Percentiles rank a stretch among this genome's conserved stretches.
These are phyloP conservation scores for Pseudolaguvia tuberculata DNA, from an alignment of 2,113 vertebrate species.

Conservation along the genomic window DNA sequence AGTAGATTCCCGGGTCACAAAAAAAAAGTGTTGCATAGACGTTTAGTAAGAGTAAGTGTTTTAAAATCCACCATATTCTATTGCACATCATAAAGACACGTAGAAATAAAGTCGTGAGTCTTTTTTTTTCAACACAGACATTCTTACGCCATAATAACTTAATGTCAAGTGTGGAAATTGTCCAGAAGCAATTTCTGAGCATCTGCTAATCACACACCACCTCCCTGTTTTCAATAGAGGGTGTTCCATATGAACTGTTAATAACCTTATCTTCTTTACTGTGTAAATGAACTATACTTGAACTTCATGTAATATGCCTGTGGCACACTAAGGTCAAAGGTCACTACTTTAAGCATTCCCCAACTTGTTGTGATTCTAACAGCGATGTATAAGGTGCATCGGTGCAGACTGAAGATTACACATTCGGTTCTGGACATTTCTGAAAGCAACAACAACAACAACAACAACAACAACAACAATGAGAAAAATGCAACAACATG, in stretches of 20 bases:
- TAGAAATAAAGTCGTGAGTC: background rate
- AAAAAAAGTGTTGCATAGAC: too few relatives aligned
- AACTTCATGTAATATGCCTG: slow-evolving; percentile 59
- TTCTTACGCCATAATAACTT: too few relatives aligned
- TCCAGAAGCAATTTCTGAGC: background rate
- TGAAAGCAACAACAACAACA: background rate
- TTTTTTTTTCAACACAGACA: too few relatives aligned
- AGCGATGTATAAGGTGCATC: slow-evolving; percentile 14
- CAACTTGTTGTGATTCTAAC: slow-evolving; percentile 31
- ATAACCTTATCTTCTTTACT: slow-evolving; percentile 22
- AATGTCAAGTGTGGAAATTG: background rate
- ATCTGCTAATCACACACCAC: background rate
- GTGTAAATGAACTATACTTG: slow-evolving; percentile 58
- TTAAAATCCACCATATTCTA: background rate
- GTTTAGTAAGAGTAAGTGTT: too few relatives aligned
- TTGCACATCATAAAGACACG: background rate
- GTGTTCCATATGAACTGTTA: background rate
- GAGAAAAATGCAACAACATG: background rate
- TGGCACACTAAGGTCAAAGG: slow-evolving; percentile 17
- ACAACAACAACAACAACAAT: slow-evolving; percentile 12
- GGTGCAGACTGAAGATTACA: slow-evolving; percentile 16
- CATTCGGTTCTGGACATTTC: background rate
- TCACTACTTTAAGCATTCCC: slow-evolving; percentile 42
- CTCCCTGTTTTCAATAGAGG: slow-evolving; percentile 1
- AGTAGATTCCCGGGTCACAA: too few relatives aligned